A percentile compares a stretch with the other conserved stretches of the same genome.
Conservation (phyloP, 2,888 invertebrate species). For the Molanna angustata region DNA sequence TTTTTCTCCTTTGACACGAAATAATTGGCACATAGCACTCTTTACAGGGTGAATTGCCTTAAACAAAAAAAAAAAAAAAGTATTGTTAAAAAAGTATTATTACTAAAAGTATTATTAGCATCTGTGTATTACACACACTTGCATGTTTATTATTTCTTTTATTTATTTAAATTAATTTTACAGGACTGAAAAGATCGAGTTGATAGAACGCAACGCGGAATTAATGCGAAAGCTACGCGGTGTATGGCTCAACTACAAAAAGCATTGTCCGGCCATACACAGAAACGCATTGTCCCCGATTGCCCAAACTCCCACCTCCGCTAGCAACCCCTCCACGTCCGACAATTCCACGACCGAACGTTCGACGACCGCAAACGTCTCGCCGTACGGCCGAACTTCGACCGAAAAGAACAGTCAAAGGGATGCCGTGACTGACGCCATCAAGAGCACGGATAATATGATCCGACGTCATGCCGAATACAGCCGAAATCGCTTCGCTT, state of each 20-base stretch:
- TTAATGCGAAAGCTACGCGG: slow-evolving; percentile 60
- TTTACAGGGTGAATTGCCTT: no score
- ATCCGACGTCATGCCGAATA: not conserved
- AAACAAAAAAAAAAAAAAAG: no score
- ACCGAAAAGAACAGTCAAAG: slow-evolving; percentile 7
- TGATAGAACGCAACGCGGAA: slow-evolving; percentile 60
- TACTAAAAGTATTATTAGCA: no score
- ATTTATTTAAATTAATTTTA: slow-evolving; percentile 37
- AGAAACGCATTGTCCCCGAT: slow-evolving; percentile 14
- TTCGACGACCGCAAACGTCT: no score
- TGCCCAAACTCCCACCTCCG: slow-evolving; percentile 42
- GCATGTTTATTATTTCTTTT: not conserved
- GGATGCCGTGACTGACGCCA: not conserved
- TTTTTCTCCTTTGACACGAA: no score
- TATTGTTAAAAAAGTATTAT: no score
- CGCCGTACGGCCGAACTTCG: not conserved
- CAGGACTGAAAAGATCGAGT: slow-evolving; percentile 60
- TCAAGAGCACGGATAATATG: not conserved
- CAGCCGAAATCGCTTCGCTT: not conserved
- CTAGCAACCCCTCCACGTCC: slow-evolving; percentile 46
- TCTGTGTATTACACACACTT: no score
- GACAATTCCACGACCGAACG: slow-evolving; percentile 45
- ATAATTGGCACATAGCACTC: no score
- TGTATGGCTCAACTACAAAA: slow-evolving; percentile 61
- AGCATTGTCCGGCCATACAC: slow-evolving; percentile 45